Evolutionary conservation across 2,888 invertebrate species (phyloP).

Genomic region (Schizaphis graminum): DNA sequence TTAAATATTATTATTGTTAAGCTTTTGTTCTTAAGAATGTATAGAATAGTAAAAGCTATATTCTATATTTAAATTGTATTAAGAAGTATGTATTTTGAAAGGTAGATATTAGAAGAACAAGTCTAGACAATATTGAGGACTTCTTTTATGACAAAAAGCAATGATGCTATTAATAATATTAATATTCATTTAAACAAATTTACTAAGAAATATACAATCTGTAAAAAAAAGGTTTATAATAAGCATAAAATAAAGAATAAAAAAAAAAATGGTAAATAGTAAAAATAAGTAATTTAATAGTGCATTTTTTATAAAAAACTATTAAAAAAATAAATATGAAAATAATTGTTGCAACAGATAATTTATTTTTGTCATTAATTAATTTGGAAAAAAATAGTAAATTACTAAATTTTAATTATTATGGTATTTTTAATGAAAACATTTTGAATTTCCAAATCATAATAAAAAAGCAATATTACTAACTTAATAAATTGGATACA

Average conservation of each 20-base stretch:
- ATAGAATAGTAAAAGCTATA: neutral
- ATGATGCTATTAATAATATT: neutral
- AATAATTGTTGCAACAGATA: neutral
- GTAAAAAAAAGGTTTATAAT: neutral
- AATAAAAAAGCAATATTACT: too few species aligned
- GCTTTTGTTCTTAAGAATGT: neutral
- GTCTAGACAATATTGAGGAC: neutral
- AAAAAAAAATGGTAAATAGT: neutral
- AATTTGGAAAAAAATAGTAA: neutral
- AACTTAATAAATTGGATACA: too few species aligned
- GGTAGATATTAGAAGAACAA: neutral
- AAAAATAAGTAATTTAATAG: neutral
- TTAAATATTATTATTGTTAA: neutral
- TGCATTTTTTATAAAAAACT: neutral
- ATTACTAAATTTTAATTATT: neutral
- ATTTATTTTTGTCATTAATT: neutral
- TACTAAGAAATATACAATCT: neutral
- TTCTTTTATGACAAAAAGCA: neutral
- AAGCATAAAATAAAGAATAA: neutral
- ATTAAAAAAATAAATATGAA: neutral
- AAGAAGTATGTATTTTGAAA: neutral
- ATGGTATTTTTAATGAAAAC: too few species aligned
- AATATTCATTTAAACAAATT: neutral
- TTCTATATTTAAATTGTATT: too few species aligned
- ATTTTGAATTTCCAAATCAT: too few species aligned